Conservation (phyloP, 2,888 invertebrate species). For the Cantharis lateralis region DNA sequence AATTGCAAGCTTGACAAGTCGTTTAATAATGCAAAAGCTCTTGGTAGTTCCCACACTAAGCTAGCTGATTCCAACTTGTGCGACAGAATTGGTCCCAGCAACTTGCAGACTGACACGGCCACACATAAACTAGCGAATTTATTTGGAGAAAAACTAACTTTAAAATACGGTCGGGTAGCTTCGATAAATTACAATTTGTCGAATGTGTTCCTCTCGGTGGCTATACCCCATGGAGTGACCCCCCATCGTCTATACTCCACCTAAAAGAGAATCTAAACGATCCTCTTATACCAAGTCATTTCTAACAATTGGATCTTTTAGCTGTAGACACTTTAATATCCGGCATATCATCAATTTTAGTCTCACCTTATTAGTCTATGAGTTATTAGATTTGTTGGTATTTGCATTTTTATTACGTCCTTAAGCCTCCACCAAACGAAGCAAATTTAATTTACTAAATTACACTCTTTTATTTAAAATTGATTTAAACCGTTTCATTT, state of each 20-base stretch:
- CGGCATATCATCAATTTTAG: constrained; percentile 50
- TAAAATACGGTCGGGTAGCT: constrained; percentile 43
- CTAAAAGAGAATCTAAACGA: constrained; percentile 39
- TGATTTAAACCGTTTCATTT: not conserved
- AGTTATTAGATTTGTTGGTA: constrained; percentile 30
- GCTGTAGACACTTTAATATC: constrained; percentile 50
- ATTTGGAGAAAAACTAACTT: constrained; percentile 46
- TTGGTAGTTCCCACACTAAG: constrained; percentile 28
- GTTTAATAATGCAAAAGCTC: constrained; percentile 30
- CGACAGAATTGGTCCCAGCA: constrained; percentile 29
- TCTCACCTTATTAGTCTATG: constrained; percentile 40
- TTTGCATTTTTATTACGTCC: constrained; percentile 34
- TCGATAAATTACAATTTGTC: constrained; percentile 58
- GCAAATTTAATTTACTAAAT: not conserved
- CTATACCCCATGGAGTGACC: constrained; percentile 51
- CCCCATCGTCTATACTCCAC: constrained; percentile 48
- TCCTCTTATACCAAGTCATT: constrained; percentile 38
- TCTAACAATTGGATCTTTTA: constrained; percentile 48
- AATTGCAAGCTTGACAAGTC: constrained; percentile 31
- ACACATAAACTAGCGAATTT: constrained; percentile 53
- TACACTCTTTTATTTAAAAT: not conserved
- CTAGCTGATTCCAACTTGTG: constrained; percentile 24
- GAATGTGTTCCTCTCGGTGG: constrained; percentile 50
- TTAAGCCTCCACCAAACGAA: not conserved
- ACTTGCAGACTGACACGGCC: constrained; percentile 45